These are phyloP conservation scores for Caenorhabditis elegans DNA, from an alignment of 1,140 invertebrate species.

Conservation along the genomic window DNA sequence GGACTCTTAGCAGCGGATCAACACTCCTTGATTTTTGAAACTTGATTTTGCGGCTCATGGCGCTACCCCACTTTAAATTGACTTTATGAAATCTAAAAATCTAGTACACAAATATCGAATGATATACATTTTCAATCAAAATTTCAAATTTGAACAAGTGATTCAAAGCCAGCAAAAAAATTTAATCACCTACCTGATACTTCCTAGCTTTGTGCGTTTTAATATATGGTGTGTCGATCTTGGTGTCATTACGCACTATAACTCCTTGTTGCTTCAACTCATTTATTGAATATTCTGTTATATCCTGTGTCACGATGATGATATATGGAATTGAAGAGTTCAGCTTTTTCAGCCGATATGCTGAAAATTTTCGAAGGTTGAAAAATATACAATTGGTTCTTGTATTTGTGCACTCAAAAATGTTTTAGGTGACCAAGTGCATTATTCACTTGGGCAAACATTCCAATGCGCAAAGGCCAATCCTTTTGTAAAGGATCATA, in stretches of 20 bases:
- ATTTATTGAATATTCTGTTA: slow-evolving; percentile 33
- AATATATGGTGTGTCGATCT: slow-evolving; percentile 52
- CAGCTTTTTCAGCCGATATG: slow-evolving; percentile 32
- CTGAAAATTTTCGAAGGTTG: neutral
- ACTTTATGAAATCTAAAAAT: no score
- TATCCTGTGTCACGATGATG: slow-evolving; percentile 49
- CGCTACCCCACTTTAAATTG: no score
- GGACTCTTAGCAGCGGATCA: no score
- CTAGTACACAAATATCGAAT: no score
- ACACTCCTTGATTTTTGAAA: no score
- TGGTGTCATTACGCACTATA: slow-evolving; percentile 32
- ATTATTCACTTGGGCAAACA: slow-evolving; percentile 13
- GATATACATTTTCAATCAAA: no score
- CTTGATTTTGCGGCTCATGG: no score
- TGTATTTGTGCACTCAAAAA: neutral
- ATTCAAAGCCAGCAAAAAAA: no score
- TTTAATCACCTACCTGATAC: slow-evolving; percentile 48
- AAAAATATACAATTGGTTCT: neutral
- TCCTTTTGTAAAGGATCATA: slow-evolving; percentile 21
- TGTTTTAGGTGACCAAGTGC: neutral
- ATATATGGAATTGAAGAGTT: slow-evolving; percentile 44
- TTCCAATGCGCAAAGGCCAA: neutral
- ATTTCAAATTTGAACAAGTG: no score
- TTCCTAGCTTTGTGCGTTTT: slow-evolving; percentile 49
- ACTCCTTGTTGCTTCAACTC: slow-evolving; percentile 34